A percentile compares a stretch with the other conserved stretches of the same genome.
Conservation (phyloP, 2,113 vertebrate genomes). For the Piaya cayana region DNA sequence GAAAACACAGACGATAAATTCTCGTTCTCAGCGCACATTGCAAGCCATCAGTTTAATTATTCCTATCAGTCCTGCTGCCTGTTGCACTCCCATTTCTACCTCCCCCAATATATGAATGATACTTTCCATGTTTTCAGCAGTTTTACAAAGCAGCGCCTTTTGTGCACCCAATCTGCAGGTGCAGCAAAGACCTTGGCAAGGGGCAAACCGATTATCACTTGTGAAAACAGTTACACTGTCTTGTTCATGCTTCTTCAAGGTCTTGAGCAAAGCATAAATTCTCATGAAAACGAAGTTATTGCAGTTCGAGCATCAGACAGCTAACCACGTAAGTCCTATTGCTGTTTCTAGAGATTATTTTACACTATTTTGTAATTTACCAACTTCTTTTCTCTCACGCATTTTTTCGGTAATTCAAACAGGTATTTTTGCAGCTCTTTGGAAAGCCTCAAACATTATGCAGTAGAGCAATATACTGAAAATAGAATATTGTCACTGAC, state of each 20-base stretch:
- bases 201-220: conserved; percentile 70
- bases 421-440: neutral
- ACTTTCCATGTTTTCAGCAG: conserved; percentile 36
- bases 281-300: conserved; percentile 46
- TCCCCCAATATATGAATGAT: conserved; percentile 17
- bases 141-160: conserved; percentile 29
- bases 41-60: conserved; percentile 48
- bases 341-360: neutral
- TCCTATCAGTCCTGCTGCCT: conserved; percentile 27
- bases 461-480: neutral
- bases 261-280: conserved; percentile 86
- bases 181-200: conserved; percentile 79
- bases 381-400: neutral
- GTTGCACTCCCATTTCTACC: neutral
- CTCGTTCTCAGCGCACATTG: neutral
- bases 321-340: conserved; percentile 73
- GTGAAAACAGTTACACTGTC: conserved; percentile 84
- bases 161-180: conserved; percentile 75
- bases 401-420: neutral
- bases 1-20: conserved; percentile 67
- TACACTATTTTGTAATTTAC: neutral
- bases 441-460: neutral
- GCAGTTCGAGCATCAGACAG: conserved; percentile 56
- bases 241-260: conserved; percentile 88
- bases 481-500: neutral